phyloP scores from a whole-genome alignment of 2,888 invertebrate species.

The Callimorpha dominula region DNA sequence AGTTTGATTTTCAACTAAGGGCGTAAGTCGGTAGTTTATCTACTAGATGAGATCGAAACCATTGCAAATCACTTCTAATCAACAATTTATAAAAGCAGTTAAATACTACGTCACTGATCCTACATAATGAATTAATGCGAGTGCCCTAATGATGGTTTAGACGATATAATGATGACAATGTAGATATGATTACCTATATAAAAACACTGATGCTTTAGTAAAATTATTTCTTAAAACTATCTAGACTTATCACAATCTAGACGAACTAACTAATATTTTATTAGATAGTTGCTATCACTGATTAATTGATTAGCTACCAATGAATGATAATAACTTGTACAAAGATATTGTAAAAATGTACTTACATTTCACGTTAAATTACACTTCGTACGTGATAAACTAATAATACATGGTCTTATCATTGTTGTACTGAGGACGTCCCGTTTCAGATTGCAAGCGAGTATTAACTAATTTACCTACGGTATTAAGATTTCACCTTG shows the following conservation, averaged over 20 bases:
- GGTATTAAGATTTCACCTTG: no score
- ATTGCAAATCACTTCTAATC: no score
- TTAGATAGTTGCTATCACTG: conserved; percentile 11
- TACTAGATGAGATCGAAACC: no score
- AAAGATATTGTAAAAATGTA: not conserved
- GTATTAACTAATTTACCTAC: no score
- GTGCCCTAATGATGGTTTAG: no score
- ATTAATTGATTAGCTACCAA: conserved; percentile 14
- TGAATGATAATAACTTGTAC: conserved; percentile 8
- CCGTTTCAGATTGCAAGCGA: not conserved
- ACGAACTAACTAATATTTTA: not conserved
- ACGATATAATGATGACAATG: not conserved
- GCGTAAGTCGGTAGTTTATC: no score
- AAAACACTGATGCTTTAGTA: not conserved
- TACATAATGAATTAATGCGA: no score
- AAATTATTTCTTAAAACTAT: not conserved
- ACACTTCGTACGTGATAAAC: not conserved
- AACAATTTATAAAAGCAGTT: no score
- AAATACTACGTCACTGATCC: no score
- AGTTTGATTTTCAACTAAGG: no score
- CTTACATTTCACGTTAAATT: not conserved
- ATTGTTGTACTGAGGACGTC: not conserved
- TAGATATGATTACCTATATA: not conserved
- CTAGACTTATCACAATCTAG: not conserved
- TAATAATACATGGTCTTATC: not conserved